Percentiles rank a stretch among this genome's conserved stretches.
Conservation (phyloP, 2,888 invertebrate species). For the Tetramorium bicarinatum region DNA sequence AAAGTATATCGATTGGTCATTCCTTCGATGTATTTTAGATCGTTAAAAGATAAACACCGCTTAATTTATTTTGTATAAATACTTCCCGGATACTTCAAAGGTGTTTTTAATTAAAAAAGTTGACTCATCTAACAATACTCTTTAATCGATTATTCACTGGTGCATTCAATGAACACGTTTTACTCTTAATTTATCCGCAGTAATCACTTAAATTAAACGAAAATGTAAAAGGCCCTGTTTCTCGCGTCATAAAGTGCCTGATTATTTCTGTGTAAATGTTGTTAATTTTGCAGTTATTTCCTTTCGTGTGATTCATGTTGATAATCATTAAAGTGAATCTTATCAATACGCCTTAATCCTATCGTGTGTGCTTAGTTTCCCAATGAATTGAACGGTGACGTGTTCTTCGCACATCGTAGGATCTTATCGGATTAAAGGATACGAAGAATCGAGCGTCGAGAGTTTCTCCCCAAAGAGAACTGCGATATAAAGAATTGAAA, state of each 20-base stretch:
- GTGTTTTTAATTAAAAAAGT: constrained; percentile 24
- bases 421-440: constrained; percentile 14
- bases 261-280: not conserved
- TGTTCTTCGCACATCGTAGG: not conserved
- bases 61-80: not conserved
- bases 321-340: constrained; percentile 13
- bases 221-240: not conserved
- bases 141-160: not conserved
- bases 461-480: not conserved
- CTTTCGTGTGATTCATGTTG: not conserved
- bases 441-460: constrained; percentile 1
- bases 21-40: not conserved
- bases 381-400: constrained; percentile 9
- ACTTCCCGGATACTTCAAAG: not conserved
- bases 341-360: constrained; percentile 15
- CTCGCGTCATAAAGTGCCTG: not conserved
- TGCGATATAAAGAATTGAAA: not conserved
- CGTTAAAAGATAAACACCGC: constrained; percentile 2
- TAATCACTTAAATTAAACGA: not conserved
- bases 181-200: not conserved
- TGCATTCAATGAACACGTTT: not conserved
- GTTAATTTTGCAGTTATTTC: not conserved
- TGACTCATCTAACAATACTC: constrained; percentile 1
- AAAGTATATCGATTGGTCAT: not conserved
- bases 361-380: not conserved